Evolutionary conservation across 1,140 invertebrate genomes (phyloP).

Genomic region (Aphaenogaster ashmeadi): DNA sequence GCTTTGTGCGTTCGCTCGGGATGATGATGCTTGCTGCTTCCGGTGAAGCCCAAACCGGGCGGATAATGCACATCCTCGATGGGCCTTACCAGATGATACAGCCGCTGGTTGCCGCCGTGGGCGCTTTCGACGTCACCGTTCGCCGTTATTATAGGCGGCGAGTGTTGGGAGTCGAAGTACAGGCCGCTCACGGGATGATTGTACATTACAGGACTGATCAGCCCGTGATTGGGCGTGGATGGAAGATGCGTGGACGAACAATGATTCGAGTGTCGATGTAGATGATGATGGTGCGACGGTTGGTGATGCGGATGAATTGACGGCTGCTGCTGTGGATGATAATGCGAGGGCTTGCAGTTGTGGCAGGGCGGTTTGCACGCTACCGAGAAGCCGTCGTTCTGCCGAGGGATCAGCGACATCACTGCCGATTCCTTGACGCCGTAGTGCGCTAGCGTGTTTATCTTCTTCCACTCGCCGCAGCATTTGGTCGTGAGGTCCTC

Average conservation of each 20-base stretch:
- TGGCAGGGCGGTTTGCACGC: conserved; percentile 94
- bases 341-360: conserved; percentile 89
- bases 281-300: conserved; percentile 73
- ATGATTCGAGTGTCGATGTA: conserved; percentile 82
- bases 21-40: conserved; percentile 86
- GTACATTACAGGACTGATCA: conserved; percentile 84
- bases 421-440: conserved; percentile 97
- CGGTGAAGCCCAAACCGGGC: conserved; percentile 83
- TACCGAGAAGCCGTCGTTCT: conserved; percentile 94
- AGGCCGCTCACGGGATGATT: conserved; percentile 86
- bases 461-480: conserved; percentile 95
- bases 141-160: conserved; percentile 91
- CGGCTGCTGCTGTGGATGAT: conserved; percentile 77
- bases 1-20: conserved; percentile 95
- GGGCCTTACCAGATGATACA: conserved; percentile 95
- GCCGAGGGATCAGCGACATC: conserved; percentile 96
- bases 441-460: conserved; percentile 97
- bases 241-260: conserved; percentile 83
- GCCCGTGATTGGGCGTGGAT: conserved; percentile 82
- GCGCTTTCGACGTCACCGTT: conserved; percentile 92
- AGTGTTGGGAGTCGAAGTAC: conserved; percentile 89
- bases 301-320: conserved; percentile 76
- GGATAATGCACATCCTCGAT: conserved; percentile 91
- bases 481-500: conserved; percentile 97
- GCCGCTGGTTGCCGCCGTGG: conserved; percentile 89